Evolutionary conservation across 2,113 vertebrate species (phyloP), one percentile per base, ranked within the genome.

Genomic region (Chaetura pelagica): DNA sequence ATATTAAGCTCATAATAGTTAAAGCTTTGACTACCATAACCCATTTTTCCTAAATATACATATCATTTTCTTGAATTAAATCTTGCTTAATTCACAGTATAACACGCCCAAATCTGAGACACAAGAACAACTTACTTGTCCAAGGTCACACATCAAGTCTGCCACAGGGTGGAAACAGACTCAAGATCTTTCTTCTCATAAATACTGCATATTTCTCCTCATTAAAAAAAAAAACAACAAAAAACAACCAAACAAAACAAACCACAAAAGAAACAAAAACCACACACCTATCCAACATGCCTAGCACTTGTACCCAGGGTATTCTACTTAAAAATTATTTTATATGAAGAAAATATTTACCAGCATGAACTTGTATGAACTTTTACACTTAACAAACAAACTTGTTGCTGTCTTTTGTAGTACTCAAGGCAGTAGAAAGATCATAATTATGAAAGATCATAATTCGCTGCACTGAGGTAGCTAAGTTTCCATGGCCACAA

Each of bases 21-120:
- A 89, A 94, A 96, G 64, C 77, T 92, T 92, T 95, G 85, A 83
- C 87, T 90, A 71, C 63, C 64, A 59, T 35, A 90, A 79, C 38
- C 20, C n/a, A 48, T 86, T 91, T 80, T 93, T 81, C 68, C 15
- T 85, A 84, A 42, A 72, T 12, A 77, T 26, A 67, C 24, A 16
- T 27, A 48, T 16, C 0, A 35, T 52, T 66, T 69, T 32, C 76
- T 24, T 57, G 30, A 76, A 83, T 54, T 77, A 91, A 77, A 46
- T 57, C 30, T 72, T 32, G 10, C 23, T 83, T 83, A 71, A 92
- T 89, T 93, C 73, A 86, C 38, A 86, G 29, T 26, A 27, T 12
- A 62, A 48, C 19, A 48, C 20, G 19, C 46, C 46, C 19, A 22
- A 48, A 19, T 48, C 46, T 21, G 21, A 93, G n/a, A 85, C 9